phyloP scores from a whole-genome alignment of 64 coral and sea anemone species.

The Porites lutea region DNA sequence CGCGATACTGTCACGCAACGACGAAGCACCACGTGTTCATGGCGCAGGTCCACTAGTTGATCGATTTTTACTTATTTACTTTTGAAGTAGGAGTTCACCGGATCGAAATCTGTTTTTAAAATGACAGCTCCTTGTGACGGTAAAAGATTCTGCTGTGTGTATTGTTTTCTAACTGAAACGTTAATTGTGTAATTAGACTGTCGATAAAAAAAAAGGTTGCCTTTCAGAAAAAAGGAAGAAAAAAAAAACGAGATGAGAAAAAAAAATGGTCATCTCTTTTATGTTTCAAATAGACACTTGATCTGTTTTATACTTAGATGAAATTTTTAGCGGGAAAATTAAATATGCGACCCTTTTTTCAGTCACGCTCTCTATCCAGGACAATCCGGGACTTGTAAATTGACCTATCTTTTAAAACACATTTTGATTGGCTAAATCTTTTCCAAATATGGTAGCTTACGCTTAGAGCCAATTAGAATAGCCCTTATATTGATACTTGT shows the following conservation, averaged over 20 bases:
- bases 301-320: neutral
- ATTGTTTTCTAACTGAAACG: no score
- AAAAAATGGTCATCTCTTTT: no score
- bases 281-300: no score
- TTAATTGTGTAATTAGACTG: no score
- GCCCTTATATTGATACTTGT: constrained; percentile 49
- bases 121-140: no score
- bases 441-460: neutral
- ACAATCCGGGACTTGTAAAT: neutral
- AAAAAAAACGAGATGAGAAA: no score
- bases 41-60: neutral
- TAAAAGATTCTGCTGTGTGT: no score
- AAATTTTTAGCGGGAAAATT: neutral
- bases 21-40: no score
- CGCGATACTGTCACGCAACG: neutral
- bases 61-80: neutral
- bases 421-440: constrained; percentile 47
- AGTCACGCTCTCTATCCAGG: neutral
- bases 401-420: neutral
- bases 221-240: no score
- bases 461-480: constrained; percentile 49
- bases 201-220: no score
- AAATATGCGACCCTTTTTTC: neutral
- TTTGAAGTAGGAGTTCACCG: neutral
- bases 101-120: no score